phyloP scores from a whole-genome alignment of 2,888 invertebrate species.

The Trichopoda pennipes region DNA sequence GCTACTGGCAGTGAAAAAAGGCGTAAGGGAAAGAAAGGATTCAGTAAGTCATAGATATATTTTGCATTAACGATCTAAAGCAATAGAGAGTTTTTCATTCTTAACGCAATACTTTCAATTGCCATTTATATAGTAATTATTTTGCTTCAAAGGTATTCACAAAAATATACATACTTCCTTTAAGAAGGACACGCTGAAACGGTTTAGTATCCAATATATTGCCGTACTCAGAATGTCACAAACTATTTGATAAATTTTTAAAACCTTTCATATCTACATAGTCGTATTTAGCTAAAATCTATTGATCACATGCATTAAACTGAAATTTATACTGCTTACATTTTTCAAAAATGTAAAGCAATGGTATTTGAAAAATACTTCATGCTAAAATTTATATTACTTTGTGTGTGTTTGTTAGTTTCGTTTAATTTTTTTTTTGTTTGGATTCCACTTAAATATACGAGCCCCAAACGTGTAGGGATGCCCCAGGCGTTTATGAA shows the following conservation, averaged over 20 bases:
- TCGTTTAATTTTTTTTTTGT: constrained; percentile 18
- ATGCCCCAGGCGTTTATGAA: constrained; percentile 29
- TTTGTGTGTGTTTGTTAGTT: constrained; percentile 30
- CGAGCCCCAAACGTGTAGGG: neutral
- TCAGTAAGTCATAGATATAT: too few species aligned
- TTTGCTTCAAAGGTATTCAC: too few species aligned
- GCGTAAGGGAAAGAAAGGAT: too few species aligned
- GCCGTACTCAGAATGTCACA: neutral
- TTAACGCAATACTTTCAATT: too few species aligned
- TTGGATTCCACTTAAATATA: neutral
- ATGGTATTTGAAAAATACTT: constrained; percentile 41
- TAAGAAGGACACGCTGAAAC: too few species aligned
- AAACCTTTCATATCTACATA: neutral
- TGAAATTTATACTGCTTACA: constrained; percentile 9
- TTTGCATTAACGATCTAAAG: too few species aligned
- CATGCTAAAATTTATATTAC: too few species aligned
- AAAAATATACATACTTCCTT: too few species aligned
- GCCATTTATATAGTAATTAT: too few species aligned
- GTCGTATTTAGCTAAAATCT: neutral
- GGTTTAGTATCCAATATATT: neutral
- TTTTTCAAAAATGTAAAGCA: constrained; percentile 52
- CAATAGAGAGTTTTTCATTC: too few species aligned
- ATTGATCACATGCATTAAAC: neutral
- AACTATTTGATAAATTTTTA: neutral
- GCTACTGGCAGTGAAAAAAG: too few species aligned